Evolutionary conservation across 2,113 vertebrate species (phyloP), one percentile per base, ranked within the genome.

Genomic region (Eublepharis macularius): DNA sequence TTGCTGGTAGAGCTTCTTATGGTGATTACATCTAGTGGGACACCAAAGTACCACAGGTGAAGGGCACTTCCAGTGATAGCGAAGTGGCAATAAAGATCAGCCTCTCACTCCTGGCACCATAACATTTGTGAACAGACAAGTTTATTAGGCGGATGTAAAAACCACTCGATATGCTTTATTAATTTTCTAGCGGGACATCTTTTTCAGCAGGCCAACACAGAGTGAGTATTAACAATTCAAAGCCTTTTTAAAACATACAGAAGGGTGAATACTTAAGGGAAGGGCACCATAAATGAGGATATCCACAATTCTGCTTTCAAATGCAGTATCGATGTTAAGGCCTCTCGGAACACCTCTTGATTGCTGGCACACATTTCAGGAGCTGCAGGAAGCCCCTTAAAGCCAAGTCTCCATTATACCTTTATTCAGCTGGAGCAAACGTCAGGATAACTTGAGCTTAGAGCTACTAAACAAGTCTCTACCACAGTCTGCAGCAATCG

Each of bases 291-390:
- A 60, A 63, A 73, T 65, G 32, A n/a, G 39, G 70, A 63, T 74
- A 47, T 14, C 51, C n/a, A 86, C 51, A 80, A 47, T 86, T 74
- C 51, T 73, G n/a, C 32, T 43, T 57, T 21, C 68, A 79, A 73
- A 86, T 74, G 54, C 21, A n/a, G 72, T 80, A 80, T 86, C 49
- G 84, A 86, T 80, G 80, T 86, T 74, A 63, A 73, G 43, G 68
- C 54, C 32, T 80, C 68, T 86, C 68, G 36, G 45, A 86, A 74
- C 10, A 14, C 26, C 43, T 74, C 69, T 73, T 86, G 84, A 86
- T 80, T 86, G 68, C 41, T 19, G 29, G 54, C 68, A 65, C 54
- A 49, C 76, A 74, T 74, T 80, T 80, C 77, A 51, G 29, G 57
- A 80, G 74, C 84, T 73, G 54, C 54, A 41, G 77, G 84, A 57